Base-by-base conservation (phyloP, 2,888 invertebrate genomes). In the Drosophila anomelani region DNA sequence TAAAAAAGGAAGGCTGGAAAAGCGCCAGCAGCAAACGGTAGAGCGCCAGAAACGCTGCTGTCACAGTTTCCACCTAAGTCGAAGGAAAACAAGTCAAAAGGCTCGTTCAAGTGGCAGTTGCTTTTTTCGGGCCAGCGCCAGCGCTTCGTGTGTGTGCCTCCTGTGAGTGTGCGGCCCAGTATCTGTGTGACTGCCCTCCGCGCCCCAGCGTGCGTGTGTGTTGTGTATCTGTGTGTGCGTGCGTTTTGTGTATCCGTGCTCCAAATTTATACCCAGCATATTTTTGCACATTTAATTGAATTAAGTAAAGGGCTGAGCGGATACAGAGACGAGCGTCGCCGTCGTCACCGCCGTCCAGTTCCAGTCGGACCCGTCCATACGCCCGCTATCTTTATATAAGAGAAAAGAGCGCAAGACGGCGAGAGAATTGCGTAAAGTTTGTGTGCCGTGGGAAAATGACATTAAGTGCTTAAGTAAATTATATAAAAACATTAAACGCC, bases 71-170 rank as follows among this genome's bases (percentile, higher is more conserved):
- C 71, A 73, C 73, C 68, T 58, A 61, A 70, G 77, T 58, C 76
- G 77, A 66, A 79, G 80, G 73, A 81, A 85, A 81, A 83, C 74
- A 75, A 72, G 80, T 67, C 69, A 76, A 85, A 80, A 83, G 81
- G 81, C 85, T 76, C 81, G 74, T 77, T 84, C 81, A 83, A 85
- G 76, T 85, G 85, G 76, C 83, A 77, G 83, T 80, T 81, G 78
- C 67, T 76, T 80, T 76, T 78, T 60, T 69, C 60, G 71, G 56
- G 60, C 67, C 76, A 67, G 68, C 26, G 51, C 60, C 26, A 72
- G 44, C 51, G 54, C 53, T 55, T 57, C 54, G 58, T 67, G 66
- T 58, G 67, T 57, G 67, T 51, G 59, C 55, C 55, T 56, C 32
- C 38, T 32, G 46, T 58, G 57, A 47, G 70, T 62, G 72, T 62